Base-by-base conservation (phyloP, 2,888 invertebrate genomes). In the Caenorhabditis sinica region DNA sequence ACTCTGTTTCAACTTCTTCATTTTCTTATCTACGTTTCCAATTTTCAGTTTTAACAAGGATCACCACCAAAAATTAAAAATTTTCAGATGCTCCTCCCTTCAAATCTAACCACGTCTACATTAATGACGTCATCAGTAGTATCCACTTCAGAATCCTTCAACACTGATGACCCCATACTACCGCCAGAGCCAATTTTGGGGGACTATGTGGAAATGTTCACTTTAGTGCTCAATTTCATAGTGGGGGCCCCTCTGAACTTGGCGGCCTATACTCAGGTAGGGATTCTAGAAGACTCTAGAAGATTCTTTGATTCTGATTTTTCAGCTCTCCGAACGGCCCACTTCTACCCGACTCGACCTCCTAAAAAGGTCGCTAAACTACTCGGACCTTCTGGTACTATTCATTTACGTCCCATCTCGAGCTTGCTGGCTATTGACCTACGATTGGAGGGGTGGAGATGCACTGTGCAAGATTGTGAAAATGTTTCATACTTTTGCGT, bases 201-300 rank as follows among this genome's bases (percentile, higher is more conserved):
- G 33, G 92, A 92, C 80, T 93, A 92, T 77, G 89, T 92, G 71
- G 92, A 92, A 76, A 86, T 92, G 86, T 81, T 82, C 72, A 86
- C 90, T 20, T 72, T 90, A 36, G 82, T 89, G 8, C 45, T 92
- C 60, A 85, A 91, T 75, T 92, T 92, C 74, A 83, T 91, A 20
- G 75, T 93, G 66, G 92, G 92, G 5, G 92, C 90, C n/a, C 92
- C 92, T 11, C 82, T 92, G 66, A 92, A 92, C 79, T 81, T 92
- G 58, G 91, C 90, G 13, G 92, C 92, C 3, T 92, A 89, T 84
- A 90, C 90, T 6, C 91, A 93, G 86, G 91, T 92, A 61, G 56
- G 75, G n/a, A n/a, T n/a, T n/a, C 33, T n/a, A n/a, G 25, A 65
- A 53, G 2, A 28, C 13, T 25, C n/a, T n/a, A n/a, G n/a, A n/a